These are phyloP conservation scores for Scopus umbretta DNA, from an alignment of 2,113 vertebrate genomes.

Conservation along the genomic window DNA sequence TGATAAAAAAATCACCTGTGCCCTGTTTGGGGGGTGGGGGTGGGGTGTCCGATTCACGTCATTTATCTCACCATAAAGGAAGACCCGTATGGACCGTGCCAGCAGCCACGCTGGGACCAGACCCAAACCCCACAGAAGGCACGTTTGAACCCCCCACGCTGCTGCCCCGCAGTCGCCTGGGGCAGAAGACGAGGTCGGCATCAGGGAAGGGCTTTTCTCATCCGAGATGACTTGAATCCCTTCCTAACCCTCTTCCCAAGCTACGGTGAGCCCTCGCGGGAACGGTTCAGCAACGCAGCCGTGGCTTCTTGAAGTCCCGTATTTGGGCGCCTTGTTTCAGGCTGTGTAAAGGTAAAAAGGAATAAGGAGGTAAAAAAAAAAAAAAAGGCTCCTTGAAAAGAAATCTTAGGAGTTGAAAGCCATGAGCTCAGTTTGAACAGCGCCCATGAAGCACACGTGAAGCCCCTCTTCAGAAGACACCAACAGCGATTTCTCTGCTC, in stretches of 20 bases:
- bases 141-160: fast-evolving
- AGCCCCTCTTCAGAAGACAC: not conserved
- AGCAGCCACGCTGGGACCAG: not conserved
- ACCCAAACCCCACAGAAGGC: not conserved
- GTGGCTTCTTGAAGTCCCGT: not conserved
- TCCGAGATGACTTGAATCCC: not conserved
- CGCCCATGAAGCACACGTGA: fast-evolving
- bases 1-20: not conserved
- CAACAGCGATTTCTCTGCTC: not conserved
- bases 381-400: not conserved
- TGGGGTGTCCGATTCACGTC: fast-evolving
- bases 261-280: not conserved
- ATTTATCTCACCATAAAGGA: not conserved
- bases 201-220: not conserved
- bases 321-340: not conserved
- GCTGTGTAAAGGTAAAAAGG: not conserved
- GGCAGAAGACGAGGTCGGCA: not conserved
- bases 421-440: not conserved
- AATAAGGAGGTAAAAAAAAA: not conserved
- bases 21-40: not conserved
- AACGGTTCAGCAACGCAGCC: not conserved
- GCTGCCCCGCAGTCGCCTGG: not conserved
- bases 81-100: fast-evolving
- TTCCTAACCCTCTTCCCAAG: not conserved
- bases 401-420: not conserved